These are phyloP conservation scores for Sprattus sprattus DNA, from an alignment of 2,113 vertebrate genomes.

Conservation along the genomic window DNA sequence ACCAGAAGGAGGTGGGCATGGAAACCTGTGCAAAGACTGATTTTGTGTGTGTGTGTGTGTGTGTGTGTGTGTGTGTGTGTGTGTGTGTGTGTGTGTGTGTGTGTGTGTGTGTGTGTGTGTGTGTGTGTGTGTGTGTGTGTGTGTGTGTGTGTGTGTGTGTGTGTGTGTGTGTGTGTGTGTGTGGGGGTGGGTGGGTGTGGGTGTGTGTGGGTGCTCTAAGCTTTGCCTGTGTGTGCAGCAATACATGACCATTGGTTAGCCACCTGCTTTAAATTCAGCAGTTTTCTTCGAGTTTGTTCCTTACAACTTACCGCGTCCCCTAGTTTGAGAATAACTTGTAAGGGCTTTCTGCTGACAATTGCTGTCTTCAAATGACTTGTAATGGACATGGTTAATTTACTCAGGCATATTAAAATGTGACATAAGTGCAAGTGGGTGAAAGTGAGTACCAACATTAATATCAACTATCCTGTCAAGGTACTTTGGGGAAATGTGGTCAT, in stretches of 20 bases:
- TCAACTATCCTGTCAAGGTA: background rate
- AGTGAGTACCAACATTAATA: background rate
- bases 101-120: background rate
- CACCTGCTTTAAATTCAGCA: background rate
- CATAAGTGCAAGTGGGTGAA: background rate
- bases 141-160: background rate
- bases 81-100: background rate
- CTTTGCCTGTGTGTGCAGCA: background rate
- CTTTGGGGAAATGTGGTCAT: background rate
- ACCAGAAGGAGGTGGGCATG: constrained; percentile 91
- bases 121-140: background rate
- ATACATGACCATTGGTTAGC: background rate
- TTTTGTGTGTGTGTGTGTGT: background rate
- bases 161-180: background rate
- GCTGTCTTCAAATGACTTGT: background rate
- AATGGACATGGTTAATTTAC: background rate
- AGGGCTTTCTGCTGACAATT: background rate
- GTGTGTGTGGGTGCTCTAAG: background rate
- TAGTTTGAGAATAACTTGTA: background rate
- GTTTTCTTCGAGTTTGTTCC: background rate
- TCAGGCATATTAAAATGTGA: background rate
- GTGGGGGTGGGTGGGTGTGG: background rate
- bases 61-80: background rate
- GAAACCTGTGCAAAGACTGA: background rate
- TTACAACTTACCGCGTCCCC: background rate